Evolutionary conservation across 2,797 vertebrate genomes (phyloP).

Genomic region (Podarcis lilfordi): DNA sequence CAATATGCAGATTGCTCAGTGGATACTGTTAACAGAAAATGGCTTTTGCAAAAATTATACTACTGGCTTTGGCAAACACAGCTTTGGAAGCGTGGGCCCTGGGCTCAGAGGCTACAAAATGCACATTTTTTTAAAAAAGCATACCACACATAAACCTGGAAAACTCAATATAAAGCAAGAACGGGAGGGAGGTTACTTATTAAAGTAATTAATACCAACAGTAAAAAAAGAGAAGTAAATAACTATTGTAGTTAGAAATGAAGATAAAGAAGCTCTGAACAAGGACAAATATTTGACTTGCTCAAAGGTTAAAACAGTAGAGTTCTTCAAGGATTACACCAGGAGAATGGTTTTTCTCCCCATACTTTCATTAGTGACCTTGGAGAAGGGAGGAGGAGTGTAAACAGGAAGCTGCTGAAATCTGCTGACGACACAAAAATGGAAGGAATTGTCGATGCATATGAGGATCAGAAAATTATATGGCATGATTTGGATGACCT

Average conservation of each 20-base stretch:
- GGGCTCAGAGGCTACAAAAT: neutral
- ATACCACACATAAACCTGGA: too few species aligned
- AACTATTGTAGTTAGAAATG: neutral
- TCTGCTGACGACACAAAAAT: neutral
- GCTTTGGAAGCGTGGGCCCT: neutral
- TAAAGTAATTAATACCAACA: neutral
- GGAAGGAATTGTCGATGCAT: neutral
- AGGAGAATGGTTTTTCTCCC: neutral
- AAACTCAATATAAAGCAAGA: neutral
- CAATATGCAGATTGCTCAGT: too few species aligned
- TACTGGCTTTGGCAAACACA: neutral
- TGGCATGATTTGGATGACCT: neutral
- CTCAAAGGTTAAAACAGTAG: neutral
- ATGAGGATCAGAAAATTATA: constrained; percentile 10
- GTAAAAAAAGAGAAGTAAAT: neutral
- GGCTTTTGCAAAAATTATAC: neutral
- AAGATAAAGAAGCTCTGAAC: neutral
- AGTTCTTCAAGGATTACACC: neutral
- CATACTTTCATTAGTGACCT: neutral
- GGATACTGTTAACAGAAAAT: neutral
- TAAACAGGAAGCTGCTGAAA: constrained; percentile 4
- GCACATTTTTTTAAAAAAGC: too few species aligned
- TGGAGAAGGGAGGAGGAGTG: neutral
- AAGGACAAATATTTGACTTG: neutral
- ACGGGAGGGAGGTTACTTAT: neutral